Conservation (phyloP, 2,113 vertebrate genomes). For the Oplegnathus fasciatus region DNA sequence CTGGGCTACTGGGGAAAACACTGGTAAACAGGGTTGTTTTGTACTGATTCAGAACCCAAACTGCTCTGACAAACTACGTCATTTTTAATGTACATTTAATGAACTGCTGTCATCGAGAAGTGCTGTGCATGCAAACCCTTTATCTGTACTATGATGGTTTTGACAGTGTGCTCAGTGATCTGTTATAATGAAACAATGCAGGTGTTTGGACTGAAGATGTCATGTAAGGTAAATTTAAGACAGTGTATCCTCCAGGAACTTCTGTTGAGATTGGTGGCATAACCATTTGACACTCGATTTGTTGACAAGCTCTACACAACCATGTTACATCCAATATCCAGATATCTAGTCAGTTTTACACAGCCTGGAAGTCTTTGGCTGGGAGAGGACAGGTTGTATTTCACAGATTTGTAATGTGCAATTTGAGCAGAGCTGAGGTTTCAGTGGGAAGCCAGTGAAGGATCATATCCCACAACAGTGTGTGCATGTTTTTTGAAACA, state of each 20-base stretch:
- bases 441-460: background rate
- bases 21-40: conserved; percentile 32
- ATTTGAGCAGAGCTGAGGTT: background rate
- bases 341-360: background rate
- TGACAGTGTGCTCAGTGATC: background rate
- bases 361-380: background rate
- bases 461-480: background rate
- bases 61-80: background rate
- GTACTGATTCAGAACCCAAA: conserved; percentile 17
- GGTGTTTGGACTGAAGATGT: conserved; percentile 13
- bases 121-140: conserved; percentile 39
- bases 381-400: background rate
- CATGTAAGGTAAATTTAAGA: background rate
- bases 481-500: background rate
- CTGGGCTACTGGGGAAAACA: background rate
- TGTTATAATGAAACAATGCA: background rate
- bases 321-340: background rate
- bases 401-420: background rate
- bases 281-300: background rate
- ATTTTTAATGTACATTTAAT: conserved; percentile 14
- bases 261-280: background rate
- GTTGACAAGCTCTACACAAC: background rate
- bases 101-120: conserved; percentile 16
- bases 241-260: fast-evolving
- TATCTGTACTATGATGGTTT: conserved; percentile 10